Evolutionary conservation across 2,797 vertebrate species (phyloP).

Genomic region (Knipowitschia caucasica): DNA sequence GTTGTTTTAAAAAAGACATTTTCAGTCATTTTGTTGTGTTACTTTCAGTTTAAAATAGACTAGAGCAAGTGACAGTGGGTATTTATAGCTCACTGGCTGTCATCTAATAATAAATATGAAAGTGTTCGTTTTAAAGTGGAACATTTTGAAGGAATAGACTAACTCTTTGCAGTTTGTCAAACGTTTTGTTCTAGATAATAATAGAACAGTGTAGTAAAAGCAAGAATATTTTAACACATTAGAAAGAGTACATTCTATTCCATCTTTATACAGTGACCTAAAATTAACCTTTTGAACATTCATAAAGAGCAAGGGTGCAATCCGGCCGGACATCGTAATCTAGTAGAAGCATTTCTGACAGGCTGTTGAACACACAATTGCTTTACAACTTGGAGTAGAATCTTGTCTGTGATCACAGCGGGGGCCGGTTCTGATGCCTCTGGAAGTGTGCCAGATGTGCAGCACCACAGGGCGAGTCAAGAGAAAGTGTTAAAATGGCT

Average conservation of each 20-base stretch:
- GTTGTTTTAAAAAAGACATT: neutral
- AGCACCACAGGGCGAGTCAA: conserved; percentile 17
- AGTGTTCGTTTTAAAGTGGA: neutral
- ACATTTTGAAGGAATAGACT: no score
- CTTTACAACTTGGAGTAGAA: conserved; percentile 2
- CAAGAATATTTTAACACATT: neutral
- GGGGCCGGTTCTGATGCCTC: conserved; percentile 1
- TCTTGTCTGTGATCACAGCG: conserved; percentile 6
- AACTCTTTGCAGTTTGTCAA: no score
- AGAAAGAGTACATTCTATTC: no score
- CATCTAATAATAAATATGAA: conserved; percentile 26
- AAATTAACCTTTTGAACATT: neutral
- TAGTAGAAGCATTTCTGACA: neutral
- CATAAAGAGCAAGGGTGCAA: neutral
- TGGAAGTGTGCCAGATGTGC: conserved; percentile 26
- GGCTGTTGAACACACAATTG: neutral
- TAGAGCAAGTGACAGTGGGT: conserved; percentile 21
- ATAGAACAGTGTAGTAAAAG: neutral
- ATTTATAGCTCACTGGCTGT: conserved; percentile 40
- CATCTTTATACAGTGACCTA: no score
- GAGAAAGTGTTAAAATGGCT: conserved; percentile 8
- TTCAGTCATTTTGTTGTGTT: conserved; percentile 24
- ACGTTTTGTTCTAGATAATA: no score
- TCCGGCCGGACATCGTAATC: neutral
- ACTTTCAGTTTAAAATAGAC: conserved; percentile 40